These are phyloP conservation scores for Rhynchotus rufescens DNA, from an alignment of 2,797 vertebrate species.

Conservation along the genomic window DNA sequence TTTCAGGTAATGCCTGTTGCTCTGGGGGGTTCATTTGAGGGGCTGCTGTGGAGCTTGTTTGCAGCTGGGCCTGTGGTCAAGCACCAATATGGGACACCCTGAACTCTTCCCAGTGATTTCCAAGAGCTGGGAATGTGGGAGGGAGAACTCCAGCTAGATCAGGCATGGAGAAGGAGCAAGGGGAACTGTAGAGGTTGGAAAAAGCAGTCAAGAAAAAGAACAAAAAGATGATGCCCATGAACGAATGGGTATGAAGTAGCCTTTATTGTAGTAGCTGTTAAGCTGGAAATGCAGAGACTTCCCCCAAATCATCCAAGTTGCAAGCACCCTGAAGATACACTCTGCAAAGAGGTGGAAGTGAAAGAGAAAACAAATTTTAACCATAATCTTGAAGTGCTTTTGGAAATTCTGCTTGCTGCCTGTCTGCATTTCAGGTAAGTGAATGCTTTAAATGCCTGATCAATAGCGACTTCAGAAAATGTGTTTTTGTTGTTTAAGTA, in stretches of 20 bases:
- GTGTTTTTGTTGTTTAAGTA: not conserved
- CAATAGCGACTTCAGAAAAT: not conserved
- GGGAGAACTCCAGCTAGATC: not conserved
- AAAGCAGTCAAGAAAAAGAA: not conserved
- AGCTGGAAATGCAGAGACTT: not conserved
- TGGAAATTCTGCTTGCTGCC: not conserved
- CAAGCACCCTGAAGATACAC: not conserved
- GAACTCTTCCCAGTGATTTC: not conserved
- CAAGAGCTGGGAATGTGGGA: not conserved
- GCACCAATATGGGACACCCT: not conserved
- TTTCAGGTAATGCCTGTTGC: slow-evolving; percentile 87
- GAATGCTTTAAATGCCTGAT: not conserved
- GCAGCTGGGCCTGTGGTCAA: not conserved
- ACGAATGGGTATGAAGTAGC: not conserved
- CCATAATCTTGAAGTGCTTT: not conserved
- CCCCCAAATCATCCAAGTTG: not conserved
- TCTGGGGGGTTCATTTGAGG: not conserved
- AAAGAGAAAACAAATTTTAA: not conserved
- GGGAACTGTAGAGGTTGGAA: not conserved
- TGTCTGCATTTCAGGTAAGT: not conserved
- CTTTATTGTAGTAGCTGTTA: not conserved
- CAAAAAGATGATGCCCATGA: not conserved
- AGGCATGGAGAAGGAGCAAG: not conserved
- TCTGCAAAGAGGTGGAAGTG: not conserved
- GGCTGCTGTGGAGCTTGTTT: not conserved